phyloP scores from a whole-genome alignment of 2,797 vertebrate genomes.

The Alosa sapidissima region DNA sequence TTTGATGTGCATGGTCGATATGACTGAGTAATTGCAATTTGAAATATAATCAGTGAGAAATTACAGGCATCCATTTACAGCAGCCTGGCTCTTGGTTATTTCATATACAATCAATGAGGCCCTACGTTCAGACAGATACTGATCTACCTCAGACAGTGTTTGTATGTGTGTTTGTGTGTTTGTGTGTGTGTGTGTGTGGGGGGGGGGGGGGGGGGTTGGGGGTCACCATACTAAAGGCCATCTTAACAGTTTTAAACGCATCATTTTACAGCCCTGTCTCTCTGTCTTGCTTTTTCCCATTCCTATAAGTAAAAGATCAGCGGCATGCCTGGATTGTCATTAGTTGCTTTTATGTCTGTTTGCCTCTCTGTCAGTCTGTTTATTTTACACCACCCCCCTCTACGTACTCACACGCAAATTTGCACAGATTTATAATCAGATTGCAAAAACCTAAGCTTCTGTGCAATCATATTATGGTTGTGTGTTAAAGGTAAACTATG shows the following conservation, averaged over 20 bases:
- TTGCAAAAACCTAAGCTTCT: background rate
- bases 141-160: conserved; percentile 29
- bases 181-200: background rate
- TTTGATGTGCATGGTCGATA: conserved; percentile 58
- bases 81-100: conserved; percentile 47
- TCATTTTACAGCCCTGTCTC: background rate
- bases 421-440: background rate
- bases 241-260: background rate
- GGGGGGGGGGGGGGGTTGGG: too few species aligned
- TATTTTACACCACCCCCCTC: background rate
- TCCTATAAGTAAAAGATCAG: background rate
- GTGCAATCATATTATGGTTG: background rate
- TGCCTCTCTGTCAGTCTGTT: background rate
- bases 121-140: conserved; percentile 48
- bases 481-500: too few species aligned
- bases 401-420: background rate
- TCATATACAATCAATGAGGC: conserved; percentile 62
- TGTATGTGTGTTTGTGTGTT: background rate
- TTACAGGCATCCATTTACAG: conserved; percentile 57
- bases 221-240: background rate
- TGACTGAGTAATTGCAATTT: conserved; percentile 60
- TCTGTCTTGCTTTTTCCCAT: background rate
- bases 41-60: conserved; percentile 61
- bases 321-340: background rate
- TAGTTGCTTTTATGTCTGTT: background rate